Evolutionary conservation across 1,140 invertebrate species (phyloP), one percentile per base, ranked within the genome.

Genomic region (Bombus turneri): DNA sequence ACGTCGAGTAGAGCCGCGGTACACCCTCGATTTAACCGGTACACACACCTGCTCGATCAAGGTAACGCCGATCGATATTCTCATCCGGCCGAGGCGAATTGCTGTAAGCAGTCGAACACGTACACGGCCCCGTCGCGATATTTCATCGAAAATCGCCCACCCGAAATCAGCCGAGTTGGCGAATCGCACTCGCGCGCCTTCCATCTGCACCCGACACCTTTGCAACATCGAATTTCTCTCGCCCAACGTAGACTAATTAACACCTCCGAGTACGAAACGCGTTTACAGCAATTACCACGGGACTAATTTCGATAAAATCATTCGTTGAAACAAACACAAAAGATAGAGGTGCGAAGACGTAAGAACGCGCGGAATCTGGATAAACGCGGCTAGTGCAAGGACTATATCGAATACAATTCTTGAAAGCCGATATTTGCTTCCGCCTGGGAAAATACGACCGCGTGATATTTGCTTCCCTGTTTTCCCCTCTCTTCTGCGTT

Each of bases 361-460:
- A 8, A n/a, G 64, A 34, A 31, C 31, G 64, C 31, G 15, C 3
- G 64, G 31, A 66, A 66, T 66, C 8, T 66, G 6, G 18, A 69
- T 69, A 34, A 31, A 37, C 31, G 71, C 41, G 41, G n/a, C 25
- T 31, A 64, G 57, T n/a, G 47, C 69, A n/a, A n/a, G 13, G 12
- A 39, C 59, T 75, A 59, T 13, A 41, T 77, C 57, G 34, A 62
- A 77, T 77, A 62, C 75, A 62, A 37, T 47, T 25, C 28, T 34
- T 37, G 34, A 81, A 81, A 86, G 71, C 80, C 86, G 71, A 87
- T 81, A 86, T 86, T 86, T 68, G 25, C 68, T 34, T 77, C n/a
- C 62, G 69, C 13, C 9, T 28, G 9, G 66, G 75, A 25, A n/a
- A 39, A 53, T 41, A 69, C 77, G 28, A 57, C 41, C 28, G 69